phyloP scores from a whole-genome alignment of 1,140 invertebrate genomes.

The Adoxophyes honmai region DNA sequence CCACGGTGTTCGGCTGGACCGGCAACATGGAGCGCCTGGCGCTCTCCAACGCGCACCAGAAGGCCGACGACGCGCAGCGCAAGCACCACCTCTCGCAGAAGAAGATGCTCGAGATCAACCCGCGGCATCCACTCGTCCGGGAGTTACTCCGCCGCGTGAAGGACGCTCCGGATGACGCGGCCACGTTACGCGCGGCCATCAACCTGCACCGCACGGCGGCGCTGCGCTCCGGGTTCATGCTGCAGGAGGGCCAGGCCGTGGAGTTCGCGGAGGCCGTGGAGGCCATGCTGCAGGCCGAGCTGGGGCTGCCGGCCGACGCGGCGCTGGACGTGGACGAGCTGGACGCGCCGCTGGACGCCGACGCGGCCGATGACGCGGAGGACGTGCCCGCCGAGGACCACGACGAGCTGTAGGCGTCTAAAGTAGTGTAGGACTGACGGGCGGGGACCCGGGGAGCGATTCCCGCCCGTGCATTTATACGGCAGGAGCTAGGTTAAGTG shows the following conservation, averaged over 20 bases:
- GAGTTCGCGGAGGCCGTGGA: conserved; percentile 58
- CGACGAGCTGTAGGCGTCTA: conserved; percentile 34
- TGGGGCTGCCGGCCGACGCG: conserved; percentile 48
- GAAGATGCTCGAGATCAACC: conserved; percentile 98
- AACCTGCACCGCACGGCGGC: conserved; percentile 97
- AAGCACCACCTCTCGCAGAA: conserved; percentile 96
- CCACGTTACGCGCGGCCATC: conserved; percentile 91
- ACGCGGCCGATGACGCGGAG: conserved; percentile 19
- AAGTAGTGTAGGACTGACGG: too few species aligned
- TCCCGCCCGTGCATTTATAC: neutral
- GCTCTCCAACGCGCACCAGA: conserved; percentile 97
- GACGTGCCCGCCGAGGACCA: conserved; percentile 25
- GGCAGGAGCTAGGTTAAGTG: neutral
- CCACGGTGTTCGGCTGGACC: conserved; percentile 97
- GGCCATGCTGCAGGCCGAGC: conserved; percentile 49
- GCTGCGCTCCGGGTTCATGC: conserved; percentile 76
- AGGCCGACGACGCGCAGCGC: conserved; percentile 94
- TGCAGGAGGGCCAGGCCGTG: conserved; percentile 60
- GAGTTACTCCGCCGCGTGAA: conserved; percentile 92
- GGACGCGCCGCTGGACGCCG: too few species aligned
- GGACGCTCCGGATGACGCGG: conserved; percentile 87
- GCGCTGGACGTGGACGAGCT: too few species aligned
- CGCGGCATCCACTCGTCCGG: conserved; percentile 96
- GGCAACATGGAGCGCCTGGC: conserved; percentile 99
- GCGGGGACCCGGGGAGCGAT: conserved; percentile 19